Percentiles rank a stretch among this genome's conserved stretches.
These are phyloP conservation scores for Ptyas mucosa DNA, from an alignment of 2,113 vertebrate genomes.

Conservation along the genomic window DNA sequence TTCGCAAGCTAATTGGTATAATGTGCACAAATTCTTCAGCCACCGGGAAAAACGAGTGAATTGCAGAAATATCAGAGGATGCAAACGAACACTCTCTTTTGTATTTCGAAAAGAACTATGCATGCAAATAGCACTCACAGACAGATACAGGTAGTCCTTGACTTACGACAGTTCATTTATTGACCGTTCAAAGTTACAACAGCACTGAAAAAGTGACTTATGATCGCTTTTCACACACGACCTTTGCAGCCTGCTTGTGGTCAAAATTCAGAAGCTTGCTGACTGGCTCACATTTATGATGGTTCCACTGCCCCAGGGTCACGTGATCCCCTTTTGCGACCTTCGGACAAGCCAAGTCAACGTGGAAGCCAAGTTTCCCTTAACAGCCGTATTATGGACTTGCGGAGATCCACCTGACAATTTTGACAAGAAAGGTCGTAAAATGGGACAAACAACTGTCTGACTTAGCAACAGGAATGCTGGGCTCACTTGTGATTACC, in stretches of 20 bases:
- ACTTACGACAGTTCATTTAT: neutral
- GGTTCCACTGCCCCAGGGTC: no score
- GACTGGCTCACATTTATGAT: neutral
- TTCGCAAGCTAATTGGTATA: neutral
- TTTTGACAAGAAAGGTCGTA: neutral
- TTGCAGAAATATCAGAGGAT: neutral
- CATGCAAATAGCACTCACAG: neutral
- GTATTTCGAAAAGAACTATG: neutral
- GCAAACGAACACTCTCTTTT: neutral
- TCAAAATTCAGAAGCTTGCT: neutral
- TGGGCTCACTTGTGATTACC: neutral
- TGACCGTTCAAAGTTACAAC: neutral
- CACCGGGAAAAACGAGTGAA: neutral
- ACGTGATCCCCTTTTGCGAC: no score
- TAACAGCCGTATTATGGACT: neutral
- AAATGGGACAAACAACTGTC: neutral
- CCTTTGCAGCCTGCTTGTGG: neutral
- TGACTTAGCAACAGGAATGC: neutral
- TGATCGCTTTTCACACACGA: neutral
- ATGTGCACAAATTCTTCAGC: neutral
- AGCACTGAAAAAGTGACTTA: neutral
- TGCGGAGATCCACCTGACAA: neutral
- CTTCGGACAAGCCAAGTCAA: neutral
- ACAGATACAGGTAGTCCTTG: neutral
- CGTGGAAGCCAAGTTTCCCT: neutral